Evolutionary conservation across 2,797 vertebrate genomes (phyloP), one percentile per base, ranked within the genome.

Genomic region (Hyperoplus lanceolatus): DNA sequence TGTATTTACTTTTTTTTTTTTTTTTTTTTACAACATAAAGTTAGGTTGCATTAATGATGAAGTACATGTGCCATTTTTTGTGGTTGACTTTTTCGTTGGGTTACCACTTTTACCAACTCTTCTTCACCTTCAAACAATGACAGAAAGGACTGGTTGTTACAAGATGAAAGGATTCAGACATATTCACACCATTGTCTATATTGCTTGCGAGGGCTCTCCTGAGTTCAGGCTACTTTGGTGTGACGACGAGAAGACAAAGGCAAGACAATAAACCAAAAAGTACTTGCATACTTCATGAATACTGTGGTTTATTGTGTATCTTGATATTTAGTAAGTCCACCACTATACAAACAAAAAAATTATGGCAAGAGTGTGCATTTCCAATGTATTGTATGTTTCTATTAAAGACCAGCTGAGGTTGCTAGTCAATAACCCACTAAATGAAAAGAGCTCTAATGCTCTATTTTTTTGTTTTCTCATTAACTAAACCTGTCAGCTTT

Each of bases 181-280:
- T 3, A 57, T 12, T 43, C 2, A 5, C n/a, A 29, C 29, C 6
- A 12, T 18, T 46, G 45, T 41, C 39, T 12, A 1, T 14, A 45
- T 68, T 73, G 64, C 50, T 36, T 78, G 18, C 10, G 12, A 12
- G 16, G 46, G 18, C 16, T 57, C 49, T 42, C 21, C 7, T 38
- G 5, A 51, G 0, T 18, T 43, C 67, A 73, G 15, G 39, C 45
- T 11, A 3, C 42, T 66, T 48, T n/a, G 6, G 69, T 68, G 8
- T 53, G 42, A 13, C 12, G 21, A 73, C 4, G 5, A 8, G 48
- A 66, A 36, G 45, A 69, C 49, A 1, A 5, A 67, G 21, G 12
- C 42, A 46, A 77, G 21, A 77, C 41, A 79, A 88, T 83, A 80
- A 86, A 91, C 63, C 3, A 42, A 83, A 73, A 80, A 70, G 42